Conservation (phyloP, 1,140 invertebrate genomes). For the Drosophila serrata region DNA sequence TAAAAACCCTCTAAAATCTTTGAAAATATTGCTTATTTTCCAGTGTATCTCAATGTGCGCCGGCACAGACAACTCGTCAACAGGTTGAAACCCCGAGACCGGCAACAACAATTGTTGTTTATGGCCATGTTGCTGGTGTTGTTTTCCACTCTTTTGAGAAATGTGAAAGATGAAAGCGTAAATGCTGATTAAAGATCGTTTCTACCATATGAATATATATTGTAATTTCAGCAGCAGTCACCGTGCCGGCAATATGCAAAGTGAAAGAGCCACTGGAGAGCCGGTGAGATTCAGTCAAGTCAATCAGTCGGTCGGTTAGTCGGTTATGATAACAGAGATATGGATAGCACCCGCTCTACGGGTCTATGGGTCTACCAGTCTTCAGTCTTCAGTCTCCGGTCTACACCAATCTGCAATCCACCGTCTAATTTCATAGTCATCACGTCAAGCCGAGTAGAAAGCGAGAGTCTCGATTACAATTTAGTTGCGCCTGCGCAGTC, state of each 20-base stretch:
- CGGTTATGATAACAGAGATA: conserved; percentile 67
- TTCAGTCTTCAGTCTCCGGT: conserved; percentile 5
- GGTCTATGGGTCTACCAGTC: conserved; percentile 6
- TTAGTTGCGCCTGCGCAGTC: conserved; percentile 63
- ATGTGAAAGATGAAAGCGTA: conserved; percentile 81
- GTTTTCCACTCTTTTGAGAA: conserved; percentile 72
- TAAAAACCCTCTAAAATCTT: neutral
- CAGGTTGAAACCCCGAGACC: conserved; percentile 42
- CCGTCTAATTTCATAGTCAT: conserved; percentile 73
- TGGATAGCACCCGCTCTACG: conserved; percentile 51
- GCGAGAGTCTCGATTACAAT: conserved; percentile 74
- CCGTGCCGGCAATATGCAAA: conserved; percentile 53
- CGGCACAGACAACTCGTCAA: conserved; percentile 36
- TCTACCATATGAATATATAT: conserved; percentile 73
- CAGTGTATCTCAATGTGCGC: conserved; percentile 31
- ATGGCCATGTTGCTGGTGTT: conserved; percentile 49
- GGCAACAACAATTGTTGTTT: conserved; percentile 57
- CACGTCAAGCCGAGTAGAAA: conserved; percentile 61
- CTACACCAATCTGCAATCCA: conserved; percentile 19
- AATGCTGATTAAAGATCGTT: conserved; percentile 81
- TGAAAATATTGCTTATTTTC: neutral
- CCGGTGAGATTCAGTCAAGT: conserved; percentile 34
- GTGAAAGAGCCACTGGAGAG: conserved; percentile 61
- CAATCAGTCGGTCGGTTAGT: conserved; percentile 66
- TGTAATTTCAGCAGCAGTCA: conserved; percentile 63